These are phyloP conservation scores for Salvator merianae DNA, from an alignment of 2,113 vertebrate species.

Conservation along the genomic window DNA sequence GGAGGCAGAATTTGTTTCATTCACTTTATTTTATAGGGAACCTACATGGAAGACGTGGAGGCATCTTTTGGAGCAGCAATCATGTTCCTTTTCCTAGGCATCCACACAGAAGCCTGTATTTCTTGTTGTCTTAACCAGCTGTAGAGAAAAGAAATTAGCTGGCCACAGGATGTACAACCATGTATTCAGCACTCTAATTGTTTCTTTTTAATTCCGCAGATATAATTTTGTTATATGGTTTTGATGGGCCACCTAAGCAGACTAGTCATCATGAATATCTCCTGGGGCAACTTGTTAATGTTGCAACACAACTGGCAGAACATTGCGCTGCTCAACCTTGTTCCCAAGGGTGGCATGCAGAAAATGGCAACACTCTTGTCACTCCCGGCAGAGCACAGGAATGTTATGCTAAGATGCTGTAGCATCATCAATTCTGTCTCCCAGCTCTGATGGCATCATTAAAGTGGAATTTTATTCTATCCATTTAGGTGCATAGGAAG, in stretches of 20 bases:
- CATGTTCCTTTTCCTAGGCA: too few relatives aligned
- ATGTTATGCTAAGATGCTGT: background rate
- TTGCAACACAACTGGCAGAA: constrained; percentile 12
- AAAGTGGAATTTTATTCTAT: constrained; percentile 54
- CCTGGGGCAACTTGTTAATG: background rate
- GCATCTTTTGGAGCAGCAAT: too few relatives aligned
- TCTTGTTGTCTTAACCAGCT: too few relatives aligned
- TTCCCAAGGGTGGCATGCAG: background rate
- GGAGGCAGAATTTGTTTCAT: too few relatives aligned
- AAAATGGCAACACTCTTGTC: constrained; percentile 9
- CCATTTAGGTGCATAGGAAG: constrained; percentile 22
- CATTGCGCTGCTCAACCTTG: background rate
- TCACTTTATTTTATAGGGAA: too few relatives aligned
- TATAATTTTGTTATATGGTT: background rate
- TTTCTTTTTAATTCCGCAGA: background rate
- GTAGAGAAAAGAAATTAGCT: background rate
- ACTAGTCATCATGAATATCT: background rate
- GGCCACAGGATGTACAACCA: too few relatives aligned
- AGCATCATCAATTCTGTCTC: background rate
- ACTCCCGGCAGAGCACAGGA: background rate
- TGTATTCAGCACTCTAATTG: background rate
- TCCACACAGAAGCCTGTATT: too few relatives aligned
- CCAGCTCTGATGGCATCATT: constrained; percentile 30
- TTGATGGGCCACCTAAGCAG: background rate
- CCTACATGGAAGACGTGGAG: too few relatives aligned